Conservation (phyloP, 2,888 invertebrate species). For the Odontomyia ornata region DNA sequence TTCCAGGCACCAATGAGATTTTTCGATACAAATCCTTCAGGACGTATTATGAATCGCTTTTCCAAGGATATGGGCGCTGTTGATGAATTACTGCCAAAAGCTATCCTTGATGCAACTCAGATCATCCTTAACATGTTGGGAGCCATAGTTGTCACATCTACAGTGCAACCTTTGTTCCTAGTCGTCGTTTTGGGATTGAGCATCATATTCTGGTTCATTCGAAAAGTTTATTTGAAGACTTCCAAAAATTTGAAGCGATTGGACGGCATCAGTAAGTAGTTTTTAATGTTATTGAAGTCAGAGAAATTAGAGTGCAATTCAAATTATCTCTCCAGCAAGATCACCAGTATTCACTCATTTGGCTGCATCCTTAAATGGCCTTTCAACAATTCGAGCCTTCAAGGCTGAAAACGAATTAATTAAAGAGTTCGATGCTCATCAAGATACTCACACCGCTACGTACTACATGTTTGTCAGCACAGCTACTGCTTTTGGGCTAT, state of each 20-base stretch:
- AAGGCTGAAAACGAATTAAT: conserved; percentile 72
- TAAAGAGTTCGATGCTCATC: conserved; percentile 69
- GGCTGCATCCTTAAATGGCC: conserved; percentile 77
- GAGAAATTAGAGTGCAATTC: not conserved
- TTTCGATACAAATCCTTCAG: conserved; percentile 85
- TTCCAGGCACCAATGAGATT: conserved; percentile 72
- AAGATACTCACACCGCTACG: conserved; percentile 73
- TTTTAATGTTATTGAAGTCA: not conserved
- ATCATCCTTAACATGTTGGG: conserved; percentile 66
- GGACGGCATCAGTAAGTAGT: conserved; percentile 70
- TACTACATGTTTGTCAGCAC: conserved; percentile 74
- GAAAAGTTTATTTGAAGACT: conserved; percentile 72
- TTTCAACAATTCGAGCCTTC: conserved; percentile 79
- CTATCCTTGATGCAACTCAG: conserved; percentile 73
- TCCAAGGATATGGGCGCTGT: conserved; percentile 86
- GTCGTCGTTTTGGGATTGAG: conserved; percentile 69
- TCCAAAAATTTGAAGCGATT: conserved; percentile 75
- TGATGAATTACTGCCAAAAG: conserved; percentile 79
- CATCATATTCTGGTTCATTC: conserved; percentile 68
- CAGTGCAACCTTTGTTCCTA: conserved; percentile 70
- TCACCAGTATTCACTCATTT: conserved; percentile 84
- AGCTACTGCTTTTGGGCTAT: conserved; percentile 72
- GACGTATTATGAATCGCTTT: conserved; percentile 80
- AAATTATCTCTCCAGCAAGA: conserved; percentile 72
- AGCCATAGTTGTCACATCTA: conserved; percentile 70